phyloP scores from a whole-genome alignment of 2,888 invertebrate species.

The Anodontia alba region DNA sequence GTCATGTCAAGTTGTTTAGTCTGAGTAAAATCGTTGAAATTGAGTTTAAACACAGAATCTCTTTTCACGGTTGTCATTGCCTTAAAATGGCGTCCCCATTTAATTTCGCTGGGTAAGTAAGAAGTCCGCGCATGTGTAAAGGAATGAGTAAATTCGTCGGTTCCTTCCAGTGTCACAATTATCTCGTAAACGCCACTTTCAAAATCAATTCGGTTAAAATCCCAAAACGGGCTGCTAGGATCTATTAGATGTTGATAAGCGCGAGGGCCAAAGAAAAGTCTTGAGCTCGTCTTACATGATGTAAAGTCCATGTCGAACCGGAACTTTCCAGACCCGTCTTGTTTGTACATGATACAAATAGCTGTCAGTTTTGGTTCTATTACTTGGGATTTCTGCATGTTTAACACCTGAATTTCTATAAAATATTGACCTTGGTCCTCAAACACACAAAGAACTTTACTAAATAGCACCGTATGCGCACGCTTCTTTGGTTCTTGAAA shows the following conservation, averaged over 20 bases:
- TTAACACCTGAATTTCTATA: conserved; percentile 84
- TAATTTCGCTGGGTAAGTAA: conserved; percentile 82
- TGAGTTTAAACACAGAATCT: conserved; percentile 45
- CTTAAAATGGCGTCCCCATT: conserved; percentile 76
- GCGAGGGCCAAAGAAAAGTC: conserved; percentile 97
- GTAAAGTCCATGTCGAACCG: conserved; percentile 96
- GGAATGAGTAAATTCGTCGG: conserved; percentile 92
- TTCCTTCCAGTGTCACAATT: conserved; percentile 95
- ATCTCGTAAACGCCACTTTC: conserved; percentile 96
- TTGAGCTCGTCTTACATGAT: conserved; percentile 95
- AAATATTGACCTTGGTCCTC: conserved; percentile 81
- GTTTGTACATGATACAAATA: conserved; percentile 95
- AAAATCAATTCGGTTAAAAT: conserved; percentile 95
- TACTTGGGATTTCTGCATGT: conserved; percentile 82
- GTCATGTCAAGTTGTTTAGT: conserved; percentile 43
- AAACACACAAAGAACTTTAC: conserved; percentile 94
- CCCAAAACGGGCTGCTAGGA: conserved; percentile 94
- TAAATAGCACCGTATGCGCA: conserved; percentile 96
- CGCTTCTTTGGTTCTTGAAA: conserved; percentile 97
- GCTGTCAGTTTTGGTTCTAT: conserved; percentile 95
- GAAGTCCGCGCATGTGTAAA: conserved; percentile 85
- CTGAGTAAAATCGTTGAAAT: conserved; percentile 53
- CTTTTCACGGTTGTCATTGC: conserved; percentile 60
- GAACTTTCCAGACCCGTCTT: conserved; percentile 96
- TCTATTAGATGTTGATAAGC: conserved; percentile 97